These are phyloP conservation scores for Melieria omissa DNA, from an alignment of 2,888 invertebrate species.

Conservation along the genomic window DNA sequence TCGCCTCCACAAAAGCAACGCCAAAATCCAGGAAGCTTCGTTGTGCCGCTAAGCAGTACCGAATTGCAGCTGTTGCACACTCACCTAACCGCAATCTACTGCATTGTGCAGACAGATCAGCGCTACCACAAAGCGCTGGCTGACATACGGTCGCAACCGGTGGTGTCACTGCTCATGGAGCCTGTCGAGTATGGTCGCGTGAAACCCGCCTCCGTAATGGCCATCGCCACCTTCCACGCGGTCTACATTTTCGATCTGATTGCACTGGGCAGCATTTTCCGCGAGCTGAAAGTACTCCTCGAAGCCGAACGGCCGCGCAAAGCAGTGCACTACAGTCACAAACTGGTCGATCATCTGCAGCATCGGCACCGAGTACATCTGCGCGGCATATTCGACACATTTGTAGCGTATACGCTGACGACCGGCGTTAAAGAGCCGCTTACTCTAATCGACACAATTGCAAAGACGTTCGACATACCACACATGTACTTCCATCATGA, in stretches of 20 bases:
- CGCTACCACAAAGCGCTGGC: conserved; percentile 53
- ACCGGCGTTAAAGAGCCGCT: conserved; percentile 42
- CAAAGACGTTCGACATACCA: conserved; percentile 47
- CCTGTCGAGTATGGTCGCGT: conserved; percentile 50
- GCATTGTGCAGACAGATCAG: conserved; percentile 53
- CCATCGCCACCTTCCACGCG: conserved; percentile 46
- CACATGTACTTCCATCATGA: conserved; percentile 44
- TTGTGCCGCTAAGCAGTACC: conserved; percentile 24
- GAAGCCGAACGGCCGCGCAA: conserved; percentile 51
- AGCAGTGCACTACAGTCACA: conserved; percentile 50
- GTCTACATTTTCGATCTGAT: conserved; percentile 56
- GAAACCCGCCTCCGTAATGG: conserved; percentile 47
- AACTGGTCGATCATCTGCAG: conserved; percentile 51
- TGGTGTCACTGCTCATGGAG: conserved; percentile 49
- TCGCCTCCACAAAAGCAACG: neutral
- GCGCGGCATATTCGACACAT: conserved; percentile 53
- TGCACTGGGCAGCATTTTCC: conserved; percentile 50
- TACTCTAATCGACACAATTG: conserved; percentile 45
- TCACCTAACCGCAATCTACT: conserved; percentile 40
- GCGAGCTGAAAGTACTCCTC: conserved; percentile 50
- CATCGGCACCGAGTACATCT: conserved; percentile 49
- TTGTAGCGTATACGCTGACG: conserved; percentile 51
- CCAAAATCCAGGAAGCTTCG: neutral
- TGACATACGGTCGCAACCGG: conserved; percentile 49
- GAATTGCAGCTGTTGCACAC: conserved; percentile 46